Conservation (phyloP, 2,888 invertebrate genomes). For the Atethmia centrago region DNA sequence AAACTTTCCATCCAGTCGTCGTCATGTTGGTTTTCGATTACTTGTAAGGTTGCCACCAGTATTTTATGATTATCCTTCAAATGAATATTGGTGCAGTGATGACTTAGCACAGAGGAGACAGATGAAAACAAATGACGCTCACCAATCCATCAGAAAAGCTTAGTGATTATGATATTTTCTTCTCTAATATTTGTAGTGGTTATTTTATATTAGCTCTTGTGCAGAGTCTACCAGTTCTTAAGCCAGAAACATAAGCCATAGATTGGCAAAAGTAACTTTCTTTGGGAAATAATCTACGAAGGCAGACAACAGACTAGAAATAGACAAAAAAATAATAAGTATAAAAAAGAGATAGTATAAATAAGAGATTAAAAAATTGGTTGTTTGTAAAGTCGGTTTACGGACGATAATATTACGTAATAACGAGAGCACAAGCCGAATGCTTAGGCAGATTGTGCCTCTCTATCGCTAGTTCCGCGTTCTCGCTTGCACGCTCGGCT, state of each 20-base stretch:
- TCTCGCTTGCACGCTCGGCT: too few relatives aligned
- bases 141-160: neutral
- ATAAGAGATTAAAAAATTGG: too few relatives aligned
- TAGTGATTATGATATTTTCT: neutral
- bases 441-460: too few relatives aligned
- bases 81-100: neutral
- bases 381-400: too few relatives aligned
- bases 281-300: neutral
- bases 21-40: conserved; percentile 67
- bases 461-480: too few relatives aligned
- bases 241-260: neutral
- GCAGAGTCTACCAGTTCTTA: neutral
- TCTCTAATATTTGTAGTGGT: neutral
- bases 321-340: too few relatives aligned
- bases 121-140: neutral
- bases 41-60: conserved; percentile 51
- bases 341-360: too few relatives aligned
- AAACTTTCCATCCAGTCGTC: conserved; percentile 64
- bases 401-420: too few relatives aligned
- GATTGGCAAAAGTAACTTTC: neutral
- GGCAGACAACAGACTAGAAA: neutral
- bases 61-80: neutral
- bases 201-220: neutral
- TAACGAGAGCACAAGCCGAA: too few relatives aligned
- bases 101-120: neutral